phyloP scores from a whole-genome alignment of 2,113 vertebrate genomes.

The Scophthalmus maximus region DNA sequence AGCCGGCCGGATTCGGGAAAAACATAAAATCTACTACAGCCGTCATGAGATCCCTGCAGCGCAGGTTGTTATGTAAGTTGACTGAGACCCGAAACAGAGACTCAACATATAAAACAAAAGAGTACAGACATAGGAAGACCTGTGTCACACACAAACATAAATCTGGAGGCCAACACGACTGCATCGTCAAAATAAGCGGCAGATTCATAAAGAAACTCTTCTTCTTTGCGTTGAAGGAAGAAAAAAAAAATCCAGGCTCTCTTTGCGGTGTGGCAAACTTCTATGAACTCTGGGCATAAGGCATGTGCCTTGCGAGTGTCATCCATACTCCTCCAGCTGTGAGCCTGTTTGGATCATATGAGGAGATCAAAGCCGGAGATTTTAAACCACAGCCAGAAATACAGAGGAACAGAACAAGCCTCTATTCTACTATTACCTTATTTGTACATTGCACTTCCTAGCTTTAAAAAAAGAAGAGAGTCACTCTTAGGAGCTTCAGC shows the following conservation, averaged over 20 bases:
- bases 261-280: conserved; percentile 29
- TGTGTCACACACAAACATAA: background rate
- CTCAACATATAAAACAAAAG: background rate
- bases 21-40: conserved; percentile 43
- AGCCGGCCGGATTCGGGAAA: conserved; percentile 10
- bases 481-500: background rate
- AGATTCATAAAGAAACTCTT: background rate
- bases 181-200: background rate
- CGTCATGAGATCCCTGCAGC: conserved; percentile 43
- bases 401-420: conserved; percentile 56
- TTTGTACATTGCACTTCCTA: conserved; percentile 30
- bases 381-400: conserved; percentile 67
- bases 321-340: conserved; percentile 69
- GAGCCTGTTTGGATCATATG: conserved; percentile 77
- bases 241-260: background rate
- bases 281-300: conserved; percentile 66
- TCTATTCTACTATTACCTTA: conserved; percentile 72
- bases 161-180: conserved; percentile 1
- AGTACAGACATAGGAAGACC: background rate
- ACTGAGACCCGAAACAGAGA: conserved; percentile 20
- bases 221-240: background rate
- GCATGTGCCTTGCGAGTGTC: conserved; percentile 71
- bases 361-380: conserved; percentile 77
- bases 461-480: background rate
- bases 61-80: conserved; percentile 36